Evolutionary conservation across 2,888 invertebrate species (phyloP), one percentile per base, ranked within the genome.

Genomic region (Pristionchus entomophagus): DNA sequence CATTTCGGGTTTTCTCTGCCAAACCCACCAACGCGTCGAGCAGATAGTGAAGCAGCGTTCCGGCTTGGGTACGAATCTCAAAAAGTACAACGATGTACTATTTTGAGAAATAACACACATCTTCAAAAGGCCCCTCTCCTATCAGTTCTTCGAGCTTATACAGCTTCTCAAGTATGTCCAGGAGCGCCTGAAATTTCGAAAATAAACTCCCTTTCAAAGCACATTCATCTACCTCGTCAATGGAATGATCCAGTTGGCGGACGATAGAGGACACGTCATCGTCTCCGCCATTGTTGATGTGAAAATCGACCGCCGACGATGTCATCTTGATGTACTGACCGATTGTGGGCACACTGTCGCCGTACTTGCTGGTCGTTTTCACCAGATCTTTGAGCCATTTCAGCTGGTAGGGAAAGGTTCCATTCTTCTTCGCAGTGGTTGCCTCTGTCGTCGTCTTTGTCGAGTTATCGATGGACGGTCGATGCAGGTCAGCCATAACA

Each of bases 351-450:
- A 59, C 26, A 22, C 12, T 12, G n/a, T 59, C 59, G 0, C 59
- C 59, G 59, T 59, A 59, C 26, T 59, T 59, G 29, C 59, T 59
- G 59, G 59, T 59, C 59, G 59, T 59, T 26, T 59, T 59, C n/a
- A 59, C 10, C n/a, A 59, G 59, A 12, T 59, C 59, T 8, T 59
- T 59, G n/a, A 59, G 59, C 3, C 26, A 22, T 26, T 59, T 59
- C 59, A 59, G 26, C 10, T 59, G 10, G 59, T 26, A n/a, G n/a
- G n/a, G n/a, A n/a, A n/a, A n/a, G n/a, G n/a, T 26, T 59, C 26
- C 59, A 45, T 10, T 14, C 59, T 59, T 59, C 59, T 59, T 5
- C 59, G 22, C 22, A 5, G 59, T 26, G 0, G 22, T 59, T n/a
- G 22, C 10, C 59, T 26, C 26, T 22, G 22, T 22, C 29, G 22